Evolutionary conservation across 2,797 vertebrate genomes (phyloP).

Genomic region (Pagetopsis macropterus): DNA sequence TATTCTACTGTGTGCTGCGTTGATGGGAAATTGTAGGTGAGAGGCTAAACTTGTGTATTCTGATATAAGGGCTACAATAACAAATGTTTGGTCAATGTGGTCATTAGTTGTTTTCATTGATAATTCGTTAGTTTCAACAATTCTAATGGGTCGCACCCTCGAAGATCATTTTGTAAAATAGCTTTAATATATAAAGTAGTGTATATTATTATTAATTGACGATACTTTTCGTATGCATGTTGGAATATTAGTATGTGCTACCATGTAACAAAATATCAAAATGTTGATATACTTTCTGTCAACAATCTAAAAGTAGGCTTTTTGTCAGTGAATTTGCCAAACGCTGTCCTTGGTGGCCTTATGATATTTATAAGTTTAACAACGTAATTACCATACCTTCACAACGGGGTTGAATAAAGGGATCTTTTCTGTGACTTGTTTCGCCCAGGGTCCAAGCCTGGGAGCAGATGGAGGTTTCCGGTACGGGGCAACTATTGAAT

Average conservation of each 20-base stretch:
- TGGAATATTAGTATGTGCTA: not conserved
- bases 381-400: not conserved
- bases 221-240: not conserved
- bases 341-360: conserved; percentile 24
- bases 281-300: too few relatives aligned
- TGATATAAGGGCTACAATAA: too few relatives aligned
- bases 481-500: not conserved
- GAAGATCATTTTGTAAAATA: not conserved
- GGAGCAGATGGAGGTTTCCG: not conserved
- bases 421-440: not conserved
- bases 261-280: not conserved
- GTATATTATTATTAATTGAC: not conserved
- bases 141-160: too few relatives aligned
- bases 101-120: not conserved
- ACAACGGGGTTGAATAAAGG: not conserved
- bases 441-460: not conserved
- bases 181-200: not conserved
- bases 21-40: too few relatives aligned
- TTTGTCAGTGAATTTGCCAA: not conserved
- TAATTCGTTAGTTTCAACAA: not conserved
- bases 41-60: too few relatives aligned
- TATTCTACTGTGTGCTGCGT: not conserved
- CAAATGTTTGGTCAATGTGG: too few relatives aligned
- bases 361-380: not conserved
- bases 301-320: too few relatives aligned